These are phyloP conservation scores for Erithacus rubecula DNA, from an alignment of 2,797 vertebrate species.

Conservation along the genomic window DNA sequence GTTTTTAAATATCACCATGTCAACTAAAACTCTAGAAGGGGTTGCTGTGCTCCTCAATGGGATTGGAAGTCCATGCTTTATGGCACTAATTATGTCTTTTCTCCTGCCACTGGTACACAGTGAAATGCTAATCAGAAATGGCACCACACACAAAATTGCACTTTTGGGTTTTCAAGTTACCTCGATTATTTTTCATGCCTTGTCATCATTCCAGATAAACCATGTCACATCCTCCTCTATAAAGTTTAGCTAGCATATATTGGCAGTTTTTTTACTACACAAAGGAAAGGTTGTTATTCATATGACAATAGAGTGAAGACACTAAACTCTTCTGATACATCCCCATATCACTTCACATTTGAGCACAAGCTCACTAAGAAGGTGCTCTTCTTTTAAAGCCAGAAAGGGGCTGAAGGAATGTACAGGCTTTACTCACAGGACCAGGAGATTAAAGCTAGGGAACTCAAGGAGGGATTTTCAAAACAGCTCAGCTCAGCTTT, in stretches of 20 bases:
- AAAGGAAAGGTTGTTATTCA: constrained; percentile 13
- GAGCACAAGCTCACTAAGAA: neutral
- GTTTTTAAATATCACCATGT: constrained; percentile 9
- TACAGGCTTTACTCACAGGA: neutral
- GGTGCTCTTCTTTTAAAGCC: neutral
- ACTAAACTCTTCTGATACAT: neutral
- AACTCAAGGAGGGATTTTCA: constrained; percentile 34
- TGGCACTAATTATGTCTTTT: neutral
- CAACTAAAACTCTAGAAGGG: neutral
- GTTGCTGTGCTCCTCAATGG: neutral
- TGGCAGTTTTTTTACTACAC: neutral
- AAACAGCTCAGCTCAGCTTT: neutral
- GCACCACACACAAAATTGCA: neutral
- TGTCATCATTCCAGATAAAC: constrained; percentile 24
- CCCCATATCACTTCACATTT: neutral
- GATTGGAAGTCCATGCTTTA: neutral
- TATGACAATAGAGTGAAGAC: constrained; percentile 7
- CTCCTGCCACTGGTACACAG: neutral
- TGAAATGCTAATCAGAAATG: neutral
- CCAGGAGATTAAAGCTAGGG: neutral
- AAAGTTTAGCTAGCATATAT: constrained; percentile 4
- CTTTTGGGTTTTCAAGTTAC: neutral
- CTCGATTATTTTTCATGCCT: neutral
- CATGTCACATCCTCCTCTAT: constrained; percentile 12
- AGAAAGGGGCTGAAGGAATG: neutral